Base-by-base conservation (phyloP, 92 coral and sea anemone genomes). In the Hydrozoanthus gracilis region DNA sequence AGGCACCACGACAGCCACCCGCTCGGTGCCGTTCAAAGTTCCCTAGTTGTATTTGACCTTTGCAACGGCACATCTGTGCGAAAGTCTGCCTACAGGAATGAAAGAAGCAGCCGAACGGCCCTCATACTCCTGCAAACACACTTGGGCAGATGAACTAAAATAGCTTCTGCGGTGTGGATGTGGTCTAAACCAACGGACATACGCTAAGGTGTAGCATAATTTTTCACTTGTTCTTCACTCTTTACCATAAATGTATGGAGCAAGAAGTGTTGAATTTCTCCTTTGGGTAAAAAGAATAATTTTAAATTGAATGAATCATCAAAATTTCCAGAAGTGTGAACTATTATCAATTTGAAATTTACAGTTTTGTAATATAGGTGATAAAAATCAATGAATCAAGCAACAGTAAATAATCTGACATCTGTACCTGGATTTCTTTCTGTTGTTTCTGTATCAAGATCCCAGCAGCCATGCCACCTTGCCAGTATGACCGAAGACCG, bases 41-140 rank as follows among this genome's bases (percentile, higher is more conserved):
- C 85, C 77, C 71, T 76, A 76, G 48, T 86, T 74, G 72, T 86
- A 86, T 16, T 55, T 73, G 5, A 86, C 83, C 7, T 76, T 66
- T 49, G 89, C 56, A 18, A 82, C 89, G 7, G 89, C 89, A 46
- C 89, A 86, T 20, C 67, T 86, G 55, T 86, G 67, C n/a, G 85
- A 44, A 20, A 86, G 76, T 76, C 89, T 65, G 9, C 9, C 86
- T 9, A 86, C 83, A 3, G 89, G 89, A 56, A 86, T 86, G 49
- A 75, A 86, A 10, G 67, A 60, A 3, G 89, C 89, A 0, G 89
- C 11, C 17, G 89, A 86, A 73, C 68, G 49, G 48, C 10, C 39
- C 20, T 79, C 84, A 68, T 51, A 18, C 17, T 15, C 6, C 13
- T 60, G 83, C 51, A 74, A 70, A 17, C 73, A 86, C 20, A 75